These are phyloP conservation scores for Xenus cinereus DNA, from an alignment of 2,113 vertebrate species.

Conservation along the genomic window DNA sequence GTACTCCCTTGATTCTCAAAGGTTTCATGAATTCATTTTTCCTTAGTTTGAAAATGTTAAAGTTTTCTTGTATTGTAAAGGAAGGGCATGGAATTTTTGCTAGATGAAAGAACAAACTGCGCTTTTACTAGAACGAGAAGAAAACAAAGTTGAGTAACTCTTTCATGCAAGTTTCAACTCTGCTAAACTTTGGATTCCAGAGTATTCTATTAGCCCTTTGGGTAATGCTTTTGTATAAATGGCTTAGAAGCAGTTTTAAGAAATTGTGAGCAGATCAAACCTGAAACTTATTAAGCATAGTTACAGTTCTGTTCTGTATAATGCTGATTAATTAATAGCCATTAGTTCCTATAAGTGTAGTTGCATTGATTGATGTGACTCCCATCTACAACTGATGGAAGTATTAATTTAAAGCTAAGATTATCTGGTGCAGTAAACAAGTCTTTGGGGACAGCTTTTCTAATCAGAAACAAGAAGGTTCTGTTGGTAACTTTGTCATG, in stretches of 20 bases:
- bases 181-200: too few relatives aligned
- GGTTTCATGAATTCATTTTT: neutral
- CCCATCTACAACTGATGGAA: neutral
- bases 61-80: neutral
- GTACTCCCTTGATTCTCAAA: neutral
- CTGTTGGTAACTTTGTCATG: neutral
- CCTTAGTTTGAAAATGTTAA: neutral
- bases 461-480: neutral
- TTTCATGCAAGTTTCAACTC: neutral
- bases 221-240: neutral
- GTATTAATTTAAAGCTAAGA: neutral
- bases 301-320: neutral
- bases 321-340: neutral
- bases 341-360: neutral
- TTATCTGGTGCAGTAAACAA: neutral
- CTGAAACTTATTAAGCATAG: neutral
- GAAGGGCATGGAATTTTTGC: neutral
- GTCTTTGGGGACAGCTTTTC: neutral
- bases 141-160: neutral
- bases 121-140: accelerated
- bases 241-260: neutral
- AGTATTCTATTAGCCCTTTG: neutral
- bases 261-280: neutral
- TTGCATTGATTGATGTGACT: neutral
- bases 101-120: neutral